A percentile compares a stretch with the other conserved stretches of the same genome.
Evolutionary conservation across 2,113 vertebrate genomes (phyloP).

Genomic region (Colistium nudipinnis): DNA sequence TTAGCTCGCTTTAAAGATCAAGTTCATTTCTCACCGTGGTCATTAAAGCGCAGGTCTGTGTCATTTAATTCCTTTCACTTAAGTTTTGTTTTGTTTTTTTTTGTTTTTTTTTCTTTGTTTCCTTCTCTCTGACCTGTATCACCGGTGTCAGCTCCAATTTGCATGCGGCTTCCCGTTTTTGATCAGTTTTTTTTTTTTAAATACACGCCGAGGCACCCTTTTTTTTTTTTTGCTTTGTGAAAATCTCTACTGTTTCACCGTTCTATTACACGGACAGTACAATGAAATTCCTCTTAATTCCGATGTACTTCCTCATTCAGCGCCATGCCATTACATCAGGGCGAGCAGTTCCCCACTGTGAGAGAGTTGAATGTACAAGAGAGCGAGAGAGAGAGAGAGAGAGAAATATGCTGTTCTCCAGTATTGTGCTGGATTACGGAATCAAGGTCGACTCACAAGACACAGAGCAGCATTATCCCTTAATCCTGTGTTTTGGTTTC

Average conservation of each 20-base stretch:
- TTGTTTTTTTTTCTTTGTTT: not conserved
- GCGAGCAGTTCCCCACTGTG: constrained; percentile 62
- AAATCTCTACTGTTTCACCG: constrained; percentile 38
- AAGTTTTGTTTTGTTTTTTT: not conserved
- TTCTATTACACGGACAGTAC: constrained; percentile 40
- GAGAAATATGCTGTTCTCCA: constrained; percentile 76
- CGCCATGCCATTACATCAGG: constrained; percentile 68
- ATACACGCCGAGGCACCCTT: constrained; percentile 34
- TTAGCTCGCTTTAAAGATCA: constrained; percentile 80
- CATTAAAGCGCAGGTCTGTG: constrained; percentile 70
- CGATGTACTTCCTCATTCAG: constrained; percentile 63
- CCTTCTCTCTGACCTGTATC: not conserved
- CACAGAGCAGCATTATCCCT: constrained; percentile 82
- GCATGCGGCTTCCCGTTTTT: not conserved
- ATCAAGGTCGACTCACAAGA: constrained; percentile 82
- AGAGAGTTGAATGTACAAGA: constrained; percentile 72
- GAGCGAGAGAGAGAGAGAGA: constrained; percentile 75
- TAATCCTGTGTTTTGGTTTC: constrained; percentile 84
- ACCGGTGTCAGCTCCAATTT: constrained; percentile 2
- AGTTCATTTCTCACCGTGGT: constrained; percentile 79
- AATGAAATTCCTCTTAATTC: constrained; percentile 62
- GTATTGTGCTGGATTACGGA: constrained; percentile 81
- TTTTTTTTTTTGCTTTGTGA: constrained; percentile 37
- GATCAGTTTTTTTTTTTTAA: constrained; percentile 34
- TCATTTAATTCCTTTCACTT: constrained; percentile 67